Base-by-base conservation (phyloP, 2,888 invertebrate genomes). In the Chloromyia formosa region DNA sequence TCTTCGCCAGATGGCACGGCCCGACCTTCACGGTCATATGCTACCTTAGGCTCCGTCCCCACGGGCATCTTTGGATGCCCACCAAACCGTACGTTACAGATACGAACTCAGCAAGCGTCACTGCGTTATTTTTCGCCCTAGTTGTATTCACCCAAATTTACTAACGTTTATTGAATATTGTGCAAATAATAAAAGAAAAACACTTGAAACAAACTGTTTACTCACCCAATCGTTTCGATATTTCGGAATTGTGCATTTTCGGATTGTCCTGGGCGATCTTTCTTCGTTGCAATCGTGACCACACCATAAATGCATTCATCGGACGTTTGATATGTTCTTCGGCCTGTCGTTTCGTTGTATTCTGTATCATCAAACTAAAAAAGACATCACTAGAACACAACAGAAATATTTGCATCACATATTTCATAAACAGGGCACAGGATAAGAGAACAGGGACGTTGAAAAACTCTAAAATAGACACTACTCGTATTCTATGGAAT, bases 281-380 rank as follows among this genome's bases (percentile, higher is more conserved):
- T 81, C 96, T 87, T 79, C 97, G 87, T 84, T 97, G 97, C 73
- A 95, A 88, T 76, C 97, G 87, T 12, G 96, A 96, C 97, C 97
- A 97, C 66, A 97, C 97, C 97, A 98, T 97, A 86, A 97, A 97
- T 0, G 97, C 97, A 86, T 98, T 98, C 97, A 98, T 98, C 45
- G 97, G 97, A 78, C 97, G 88, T 85, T 97, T 98, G 81, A 97
- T 96, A 86, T 97, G 95, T 81, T 94, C 94, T 80, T 93, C 93
- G 78, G 91, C 93, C 74, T 90, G 88, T 81, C 85, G 83, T 76
- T 85, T 85, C 81, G 84, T 83, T 83, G 85, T 84, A 80, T 85
- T 85, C 79, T 85, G 84, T 79, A 85, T 84, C 84, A 85, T 85
- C 78, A 85, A 82, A 80, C 85, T 85, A 78, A 85, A 85, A 81